phyloP scores from a whole-genome alignment of 2,113 vertebrate genomes.

The Diphyllodes magnificus region DNA sequence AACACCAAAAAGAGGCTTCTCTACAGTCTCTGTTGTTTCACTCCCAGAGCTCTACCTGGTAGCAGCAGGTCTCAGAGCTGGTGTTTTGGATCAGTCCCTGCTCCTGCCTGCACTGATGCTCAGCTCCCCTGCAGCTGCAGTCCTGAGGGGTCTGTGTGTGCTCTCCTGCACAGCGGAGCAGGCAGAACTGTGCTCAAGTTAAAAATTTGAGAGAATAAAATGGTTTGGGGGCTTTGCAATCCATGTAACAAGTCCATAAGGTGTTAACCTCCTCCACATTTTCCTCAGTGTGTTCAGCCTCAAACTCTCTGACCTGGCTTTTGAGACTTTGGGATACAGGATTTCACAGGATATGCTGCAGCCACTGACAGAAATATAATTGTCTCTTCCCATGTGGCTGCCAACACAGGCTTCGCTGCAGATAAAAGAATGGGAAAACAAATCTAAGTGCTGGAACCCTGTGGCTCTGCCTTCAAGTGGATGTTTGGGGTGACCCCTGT shows the following conservation, averaged over 20 bases:
- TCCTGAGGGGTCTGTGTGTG: background rate
- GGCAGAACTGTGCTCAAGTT: background rate
- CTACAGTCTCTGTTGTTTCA: background rate
- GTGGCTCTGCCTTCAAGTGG: background rate
- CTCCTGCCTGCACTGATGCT: background rate
- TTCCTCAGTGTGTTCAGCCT: background rate
- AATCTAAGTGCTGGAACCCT: background rate
- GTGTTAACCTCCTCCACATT: background rate
- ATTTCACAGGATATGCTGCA: background rate
- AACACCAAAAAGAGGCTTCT: background rate
- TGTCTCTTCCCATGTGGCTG: background rate
- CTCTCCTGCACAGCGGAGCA: background rate
- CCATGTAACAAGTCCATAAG: background rate
- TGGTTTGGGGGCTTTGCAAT: fast-evolving
- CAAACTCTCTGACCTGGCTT: background rate
- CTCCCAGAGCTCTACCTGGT: background rate
- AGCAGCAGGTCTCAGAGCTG: background rate
- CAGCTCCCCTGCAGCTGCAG: background rate
- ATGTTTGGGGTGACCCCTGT: background rate
- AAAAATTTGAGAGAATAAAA: background rate
- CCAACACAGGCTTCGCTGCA: background rate
- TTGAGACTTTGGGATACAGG: background rate
- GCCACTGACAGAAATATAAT: background rate
- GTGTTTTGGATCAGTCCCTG: background rate
- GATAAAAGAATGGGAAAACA: background rate